phyloP scores from a whole-genome alignment of 2,888 invertebrate species.

The Drosophila lacicola region DNA sequence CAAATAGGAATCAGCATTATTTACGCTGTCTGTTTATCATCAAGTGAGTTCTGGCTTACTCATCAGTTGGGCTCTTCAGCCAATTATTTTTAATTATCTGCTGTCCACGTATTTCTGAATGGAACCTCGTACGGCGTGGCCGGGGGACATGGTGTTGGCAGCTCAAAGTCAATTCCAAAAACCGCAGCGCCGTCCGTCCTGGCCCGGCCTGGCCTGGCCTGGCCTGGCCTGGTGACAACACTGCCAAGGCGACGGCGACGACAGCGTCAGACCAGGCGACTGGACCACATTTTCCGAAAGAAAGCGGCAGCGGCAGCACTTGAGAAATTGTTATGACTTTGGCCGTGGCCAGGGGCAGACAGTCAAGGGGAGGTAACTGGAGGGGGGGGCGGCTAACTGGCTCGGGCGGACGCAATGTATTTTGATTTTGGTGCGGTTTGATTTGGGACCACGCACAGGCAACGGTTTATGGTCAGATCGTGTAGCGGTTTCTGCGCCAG shows the following conservation, averaged over 20 bases:
- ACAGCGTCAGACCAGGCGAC: slow-evolving; percentile 50
- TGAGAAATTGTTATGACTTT: slow-evolving; percentile 61
- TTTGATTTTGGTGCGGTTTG: slow-evolving; percentile 63
- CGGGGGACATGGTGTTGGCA: slow-evolving; percentile 38
- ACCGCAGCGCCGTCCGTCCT: slow-evolving; percentile 32
- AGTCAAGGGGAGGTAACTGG: not conserved
- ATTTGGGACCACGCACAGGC: slow-evolving; percentile 57
- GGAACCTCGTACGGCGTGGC: slow-evolving; percentile 45
- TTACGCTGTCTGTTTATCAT: too few relatives aligned
- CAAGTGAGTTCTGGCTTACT: not conserved
- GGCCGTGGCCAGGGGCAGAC: slow-evolving; percentile 34
- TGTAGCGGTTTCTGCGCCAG: slow-evolving; percentile 61
- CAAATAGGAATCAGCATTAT: too few relatives aligned
- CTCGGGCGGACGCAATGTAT: slow-evolving; percentile 49
- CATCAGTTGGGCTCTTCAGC: not conserved
- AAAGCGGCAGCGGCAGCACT: slow-evolving; percentile 62
- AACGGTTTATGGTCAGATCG: slow-evolving; percentile 64
- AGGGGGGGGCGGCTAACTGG: slow-evolving; percentile 14
- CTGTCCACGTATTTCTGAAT: slow-evolving; percentile 3
- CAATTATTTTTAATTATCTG: not conserved
- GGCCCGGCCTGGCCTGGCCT: slow-evolving; percentile 13
- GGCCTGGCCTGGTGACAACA: slow-evolving; percentile 53
- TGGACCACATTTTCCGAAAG: slow-evolving; percentile 82
- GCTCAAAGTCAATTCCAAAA: slow-evolving; percentile 68
- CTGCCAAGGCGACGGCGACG: slow-evolving; percentile 26